Base-by-base conservation (phyloP, 1,140 invertebrate species). In the Temnothorax longispinosus region DNA sequence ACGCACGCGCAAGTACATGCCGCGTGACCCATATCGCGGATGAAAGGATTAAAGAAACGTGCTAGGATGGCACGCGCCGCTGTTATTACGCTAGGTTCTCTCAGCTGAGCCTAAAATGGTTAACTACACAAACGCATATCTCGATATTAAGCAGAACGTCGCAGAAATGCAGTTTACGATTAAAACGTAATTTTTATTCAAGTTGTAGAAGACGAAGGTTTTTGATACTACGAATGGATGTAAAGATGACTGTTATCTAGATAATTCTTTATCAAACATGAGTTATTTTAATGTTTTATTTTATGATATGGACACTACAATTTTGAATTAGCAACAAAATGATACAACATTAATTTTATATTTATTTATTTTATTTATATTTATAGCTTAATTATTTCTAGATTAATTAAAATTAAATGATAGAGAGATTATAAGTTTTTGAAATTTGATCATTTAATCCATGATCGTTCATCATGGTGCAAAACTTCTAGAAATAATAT, bases 21-120 rank as follows among this genome's bases (percentile, higher is more conserved):
- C 84, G 62, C 18, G 13, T 60, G 54, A 71, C 38, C 32, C 32
- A 47, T 64, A 82, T 84, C 80, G 62, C 69, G 77, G 64, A 64
- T n/a, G 80, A 69, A 85, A 32, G 65, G 72, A 87, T 87, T 87
- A 87, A 85, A 87, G 80, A 80, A 84, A 67, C 76, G 85, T 86
- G 77, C 41, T 32, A 10, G 44, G 60, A 85, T 75, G 74, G 80
- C 64, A 38, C 44, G 41, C 27, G 76, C 44, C 54, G 8, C 44
- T 38, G 47, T 80, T 81, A 81, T 80, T 80, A 69, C 21, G 47
- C 27, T 3, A 18, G 54, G 8, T 56, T 38, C 69, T 56, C 52
- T 35, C 65, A 32, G 2, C 13, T 6, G 21, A 15, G 21, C 18
- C 35, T 69, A 27, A 84, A 60, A 44, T 15, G 71, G 13, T 67